Evolutionary conservation across 2,797 vertebrate genomes (phyloP).

Genomic region (Decapterus maruadsi): DNA sequence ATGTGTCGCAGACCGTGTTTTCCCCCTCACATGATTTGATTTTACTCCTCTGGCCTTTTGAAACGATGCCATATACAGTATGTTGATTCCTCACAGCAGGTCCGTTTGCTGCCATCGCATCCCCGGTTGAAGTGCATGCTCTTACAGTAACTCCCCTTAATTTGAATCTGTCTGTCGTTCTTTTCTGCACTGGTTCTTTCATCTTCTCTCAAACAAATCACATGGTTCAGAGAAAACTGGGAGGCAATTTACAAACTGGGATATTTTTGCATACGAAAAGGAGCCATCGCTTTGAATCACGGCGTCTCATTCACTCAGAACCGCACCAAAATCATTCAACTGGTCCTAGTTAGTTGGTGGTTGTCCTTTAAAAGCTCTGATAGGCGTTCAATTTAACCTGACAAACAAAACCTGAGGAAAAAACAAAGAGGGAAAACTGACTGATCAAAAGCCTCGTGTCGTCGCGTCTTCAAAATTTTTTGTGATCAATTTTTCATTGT

Average conservation of each 20-base stretch:
- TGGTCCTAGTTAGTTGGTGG: not conserved
- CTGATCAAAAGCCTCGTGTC: too few relatives aligned
- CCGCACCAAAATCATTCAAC: not conserved
- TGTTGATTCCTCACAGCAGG: conserved; percentile 25
- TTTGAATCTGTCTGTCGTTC: conserved; percentile 8
- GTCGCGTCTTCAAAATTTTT: not conserved
- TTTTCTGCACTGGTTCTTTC: not conserved
- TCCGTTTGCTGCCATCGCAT: conserved; percentile 25
- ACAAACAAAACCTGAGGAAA: not conserved
- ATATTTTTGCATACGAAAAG: not conserved
- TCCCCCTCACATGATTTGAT: conserved; percentile 25
- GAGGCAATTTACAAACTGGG: not conserved
- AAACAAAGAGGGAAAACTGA: not conserved
- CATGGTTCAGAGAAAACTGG: not conserved
- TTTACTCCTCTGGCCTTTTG: conserved; percentile 52
- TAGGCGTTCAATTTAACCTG: not conserved
- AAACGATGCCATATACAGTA: conserved; percentile 31
- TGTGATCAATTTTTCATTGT: not conserved
- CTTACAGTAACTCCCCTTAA: not conserved
- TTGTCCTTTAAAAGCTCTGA: not conserved
- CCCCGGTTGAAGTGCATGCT: not conserved
- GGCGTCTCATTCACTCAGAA: not conserved
- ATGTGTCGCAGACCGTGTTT: conserved; percentile 22
- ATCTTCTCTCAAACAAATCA: not conserved
- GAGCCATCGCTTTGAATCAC: not conserved